A percentile compares a stretch with the other conserved stretches of the same genome.
Evolutionary conservation across 2,888 invertebrate species (phyloP).

Genomic region (Morinoia aosen): DNA sequence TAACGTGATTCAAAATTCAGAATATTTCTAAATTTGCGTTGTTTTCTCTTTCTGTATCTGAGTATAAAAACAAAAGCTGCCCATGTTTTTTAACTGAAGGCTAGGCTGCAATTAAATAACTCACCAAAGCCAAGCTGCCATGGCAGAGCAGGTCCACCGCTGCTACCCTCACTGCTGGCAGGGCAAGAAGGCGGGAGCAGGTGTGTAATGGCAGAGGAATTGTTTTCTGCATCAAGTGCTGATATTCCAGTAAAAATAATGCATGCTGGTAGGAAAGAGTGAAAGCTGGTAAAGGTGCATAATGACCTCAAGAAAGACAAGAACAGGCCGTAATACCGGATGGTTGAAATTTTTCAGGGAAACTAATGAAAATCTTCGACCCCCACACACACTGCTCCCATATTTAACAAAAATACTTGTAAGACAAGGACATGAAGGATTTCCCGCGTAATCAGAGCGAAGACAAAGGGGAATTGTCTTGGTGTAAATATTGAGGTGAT

Average conservation of each 20-base stretch:
- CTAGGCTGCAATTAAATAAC: background rate
- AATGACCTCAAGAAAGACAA: background rate
- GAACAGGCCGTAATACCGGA: background rate
- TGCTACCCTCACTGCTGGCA: background rate
- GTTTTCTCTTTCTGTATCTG: background rate
- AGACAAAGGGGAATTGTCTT: background rate
- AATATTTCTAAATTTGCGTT: background rate
- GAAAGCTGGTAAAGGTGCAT: background rate
- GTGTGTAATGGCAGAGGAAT: background rate
- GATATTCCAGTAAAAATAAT: background rate
- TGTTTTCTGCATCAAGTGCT: background rate
- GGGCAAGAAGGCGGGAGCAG: background rate
- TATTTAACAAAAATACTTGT: background rate
- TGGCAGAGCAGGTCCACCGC: background rate
- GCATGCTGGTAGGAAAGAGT: background rate
- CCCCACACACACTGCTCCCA: background rate
- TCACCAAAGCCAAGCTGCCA: background rate
- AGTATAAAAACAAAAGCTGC: background rate
- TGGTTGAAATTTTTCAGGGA: background rate
- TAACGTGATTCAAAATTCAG: background rate
- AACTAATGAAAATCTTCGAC: background rate
- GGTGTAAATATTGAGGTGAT: background rate
- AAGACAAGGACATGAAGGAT: background rate
- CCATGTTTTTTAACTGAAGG: background rate
- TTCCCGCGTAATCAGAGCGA: background rate